Conservation (phyloP, 64 coral and sea anemone genomes). For the Trachythela sp. region DNA sequence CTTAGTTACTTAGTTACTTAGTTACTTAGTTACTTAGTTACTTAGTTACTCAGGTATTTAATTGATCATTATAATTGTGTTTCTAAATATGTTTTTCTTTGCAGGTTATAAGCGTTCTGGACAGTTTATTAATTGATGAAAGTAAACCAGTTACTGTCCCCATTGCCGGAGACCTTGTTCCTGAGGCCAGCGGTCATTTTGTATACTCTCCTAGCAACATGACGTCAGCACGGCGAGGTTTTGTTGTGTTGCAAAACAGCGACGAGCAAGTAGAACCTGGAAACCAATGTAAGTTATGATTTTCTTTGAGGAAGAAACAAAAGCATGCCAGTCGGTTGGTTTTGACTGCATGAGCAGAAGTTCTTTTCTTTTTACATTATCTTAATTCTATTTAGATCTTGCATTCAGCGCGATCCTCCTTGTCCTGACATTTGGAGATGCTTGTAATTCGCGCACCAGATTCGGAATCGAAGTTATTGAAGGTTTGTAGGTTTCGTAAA, state of each 20-base stretch:
- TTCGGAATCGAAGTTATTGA: background rate
- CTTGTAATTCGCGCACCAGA: background rate
- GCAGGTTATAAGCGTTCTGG: background rate
- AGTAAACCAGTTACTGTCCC: background rate
- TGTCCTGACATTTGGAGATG: background rate
- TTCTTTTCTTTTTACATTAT: too few species aligned
- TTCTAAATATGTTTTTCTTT: background rate
- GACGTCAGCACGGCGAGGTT: background rate
- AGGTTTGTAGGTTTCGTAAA: constrained; percentile 10
- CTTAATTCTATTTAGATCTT: background rate
- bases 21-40: too few species aligned
- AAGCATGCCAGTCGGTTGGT: too few species aligned
- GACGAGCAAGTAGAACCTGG: background rate
- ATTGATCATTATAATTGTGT: too few species aligned
- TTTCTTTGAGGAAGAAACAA: background rate
- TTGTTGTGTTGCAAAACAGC: background rate
- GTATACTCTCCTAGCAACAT: background rate
- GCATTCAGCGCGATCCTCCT: background rate
- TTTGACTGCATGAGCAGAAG: too few species aligned
- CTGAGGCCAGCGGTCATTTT: background rate
- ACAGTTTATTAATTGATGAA: background rate
- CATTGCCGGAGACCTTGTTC: background rate
- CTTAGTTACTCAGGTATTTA: too few species aligned
- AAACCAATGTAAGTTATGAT: background rate
- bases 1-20: too few species aligned